Percentiles rank a stretch among this genome's conserved stretches.
phyloP scores from a whole-genome alignment of 1,140 invertebrate genomes.

The Euglossa dilemma region DNA sequence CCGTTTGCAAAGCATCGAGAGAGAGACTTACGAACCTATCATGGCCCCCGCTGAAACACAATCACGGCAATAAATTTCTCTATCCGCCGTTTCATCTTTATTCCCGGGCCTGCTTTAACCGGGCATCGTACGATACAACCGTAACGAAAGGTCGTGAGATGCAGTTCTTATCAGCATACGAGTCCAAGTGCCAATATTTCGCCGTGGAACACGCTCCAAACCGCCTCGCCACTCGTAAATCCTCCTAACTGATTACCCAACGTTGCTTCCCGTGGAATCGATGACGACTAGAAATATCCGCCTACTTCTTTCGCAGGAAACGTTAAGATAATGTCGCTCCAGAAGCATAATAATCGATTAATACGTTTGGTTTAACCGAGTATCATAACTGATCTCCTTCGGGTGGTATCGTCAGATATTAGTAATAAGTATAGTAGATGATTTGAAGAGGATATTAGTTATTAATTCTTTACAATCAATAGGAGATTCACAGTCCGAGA shows the following conservation, averaged over 20 bases:
- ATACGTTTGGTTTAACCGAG: too few species aligned
- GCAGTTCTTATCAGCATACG: conserved; percentile 45
- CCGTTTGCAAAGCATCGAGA: conserved; percentile 10
- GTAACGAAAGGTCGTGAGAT: conserved; percentile 54
- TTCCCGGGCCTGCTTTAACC: background rate
- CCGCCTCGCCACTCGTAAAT: conserved; percentile 21
- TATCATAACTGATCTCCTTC: too few species aligned
- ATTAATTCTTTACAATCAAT: too few species aligned
- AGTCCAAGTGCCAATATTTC: conserved; percentile 49
- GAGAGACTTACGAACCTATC: conserved; percentile 50
- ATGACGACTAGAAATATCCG: conserved; percentile 14
- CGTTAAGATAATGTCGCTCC: background rate
- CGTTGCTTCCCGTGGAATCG: conserved; percentile 1
- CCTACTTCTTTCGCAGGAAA: background rate
- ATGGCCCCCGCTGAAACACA: conserved; percentile 36
- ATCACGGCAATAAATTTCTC: conserved; percentile 54
- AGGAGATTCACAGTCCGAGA: too few species aligned
- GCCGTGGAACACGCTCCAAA: conserved; percentile 17
- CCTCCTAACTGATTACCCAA: conserved; percentile 23
- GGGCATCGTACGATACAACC: background rate
- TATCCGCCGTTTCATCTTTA: conserved; percentile 58
- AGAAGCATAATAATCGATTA: too few species aligned
- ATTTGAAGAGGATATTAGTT: too few species aligned
- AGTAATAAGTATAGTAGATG: too few species aligned
- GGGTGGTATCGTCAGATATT: too few species aligned